phyloP scores from a whole-genome alignment of 2,797 vertebrate species.

The Molossus alvarezi region DNA sequence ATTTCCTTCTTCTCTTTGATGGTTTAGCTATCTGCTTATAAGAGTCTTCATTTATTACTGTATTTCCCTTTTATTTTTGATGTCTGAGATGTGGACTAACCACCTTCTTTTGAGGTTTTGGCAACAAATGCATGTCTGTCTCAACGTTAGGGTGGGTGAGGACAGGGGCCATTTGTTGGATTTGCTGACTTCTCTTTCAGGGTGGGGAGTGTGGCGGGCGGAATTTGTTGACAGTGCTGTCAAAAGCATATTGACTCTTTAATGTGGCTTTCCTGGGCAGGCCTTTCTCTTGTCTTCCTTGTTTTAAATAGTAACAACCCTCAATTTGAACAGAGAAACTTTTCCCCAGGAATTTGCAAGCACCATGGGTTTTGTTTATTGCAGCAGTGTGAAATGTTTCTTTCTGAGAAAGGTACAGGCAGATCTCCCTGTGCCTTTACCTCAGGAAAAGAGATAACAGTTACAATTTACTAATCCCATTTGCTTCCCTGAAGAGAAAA shows the following conservation, averaged over 20 bases:
- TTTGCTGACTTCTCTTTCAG: background rate
- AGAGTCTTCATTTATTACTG: background rate
- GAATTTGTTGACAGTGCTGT: background rate
- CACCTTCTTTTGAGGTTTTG: background rate
- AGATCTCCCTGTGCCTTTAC: slow-evolving; percentile 46
- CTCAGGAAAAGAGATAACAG: slow-evolving; percentile 55
- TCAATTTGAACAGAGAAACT: background rate
- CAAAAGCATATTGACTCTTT: background rate
- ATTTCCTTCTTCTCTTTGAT: background rate
- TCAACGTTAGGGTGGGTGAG: background rate
- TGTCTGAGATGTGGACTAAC: background rate
- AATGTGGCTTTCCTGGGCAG: background rate
- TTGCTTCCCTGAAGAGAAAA: slow-evolving; percentile 45
- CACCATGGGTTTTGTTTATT: slow-evolving; percentile 44
- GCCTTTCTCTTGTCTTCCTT: background rate
- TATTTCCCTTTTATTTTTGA: slow-evolving; percentile 5
- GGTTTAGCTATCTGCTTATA: background rate
- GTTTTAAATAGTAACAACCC: slow-evolving; percentile 26
- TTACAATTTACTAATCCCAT: slow-evolving; percentile 49
- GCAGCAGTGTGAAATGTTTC: slow-evolving; percentile 47
- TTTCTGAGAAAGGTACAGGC: slow-evolving; percentile 49
- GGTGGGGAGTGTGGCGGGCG: background rate
- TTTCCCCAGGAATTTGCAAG: slow-evolving; percentile 47
- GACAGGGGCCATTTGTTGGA: no score
- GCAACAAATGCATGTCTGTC: background rate